Conservation (phyloP, 2,888 invertebrate genomes). For the Pachycephus smyrnensis region DNA sequence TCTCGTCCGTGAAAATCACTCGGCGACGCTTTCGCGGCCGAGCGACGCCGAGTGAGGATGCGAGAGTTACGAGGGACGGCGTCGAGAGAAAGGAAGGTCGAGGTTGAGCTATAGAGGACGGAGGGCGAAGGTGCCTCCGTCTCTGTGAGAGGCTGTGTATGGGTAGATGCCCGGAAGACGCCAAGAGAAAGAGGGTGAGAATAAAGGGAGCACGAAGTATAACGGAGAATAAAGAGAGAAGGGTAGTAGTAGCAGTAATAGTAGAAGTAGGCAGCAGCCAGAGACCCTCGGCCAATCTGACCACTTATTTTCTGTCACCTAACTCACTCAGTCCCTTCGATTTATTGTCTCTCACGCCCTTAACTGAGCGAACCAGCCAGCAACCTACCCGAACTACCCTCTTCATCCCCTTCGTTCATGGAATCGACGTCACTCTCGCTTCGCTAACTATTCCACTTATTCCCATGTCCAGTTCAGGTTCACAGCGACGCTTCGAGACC, state of each 20-base stretch:
- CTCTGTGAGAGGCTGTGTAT: too few species aligned
- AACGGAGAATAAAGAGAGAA: too few species aligned
- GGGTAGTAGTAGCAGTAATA: too few species aligned
- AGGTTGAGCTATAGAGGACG: neutral
- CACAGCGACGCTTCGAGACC: neutral
- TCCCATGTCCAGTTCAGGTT: neutral
- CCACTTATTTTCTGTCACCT: slow-evolving; percentile 30
- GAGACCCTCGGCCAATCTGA: slow-evolving; percentile 22
- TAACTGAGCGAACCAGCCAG: neutral
- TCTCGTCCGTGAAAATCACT: slow-evolving; percentile 31
- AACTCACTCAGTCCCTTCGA: slow-evolving; percentile 28
- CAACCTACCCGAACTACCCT: neutral
- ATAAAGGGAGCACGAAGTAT: neutral
- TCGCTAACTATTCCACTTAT: slow-evolving; percentile 24
- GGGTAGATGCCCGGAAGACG: neutral
- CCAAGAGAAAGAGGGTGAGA: neutral
- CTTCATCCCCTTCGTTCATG: neutral
- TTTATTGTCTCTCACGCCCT: slow-evolving; percentile 24
- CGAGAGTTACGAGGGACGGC: slow-evolving; percentile 22
- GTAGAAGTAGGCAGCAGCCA: neutral
- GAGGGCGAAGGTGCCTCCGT: neutral
- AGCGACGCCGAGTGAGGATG: slow-evolving; percentile 24
- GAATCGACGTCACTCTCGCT: slow-evolving; percentile 21
- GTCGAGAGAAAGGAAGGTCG: neutral
- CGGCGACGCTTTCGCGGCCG: slow-evolving; percentile 23